Evolutionary conservation across 2,797 vertebrate species (phyloP).

Genomic region (Petrocephalus sullivani): DNA sequence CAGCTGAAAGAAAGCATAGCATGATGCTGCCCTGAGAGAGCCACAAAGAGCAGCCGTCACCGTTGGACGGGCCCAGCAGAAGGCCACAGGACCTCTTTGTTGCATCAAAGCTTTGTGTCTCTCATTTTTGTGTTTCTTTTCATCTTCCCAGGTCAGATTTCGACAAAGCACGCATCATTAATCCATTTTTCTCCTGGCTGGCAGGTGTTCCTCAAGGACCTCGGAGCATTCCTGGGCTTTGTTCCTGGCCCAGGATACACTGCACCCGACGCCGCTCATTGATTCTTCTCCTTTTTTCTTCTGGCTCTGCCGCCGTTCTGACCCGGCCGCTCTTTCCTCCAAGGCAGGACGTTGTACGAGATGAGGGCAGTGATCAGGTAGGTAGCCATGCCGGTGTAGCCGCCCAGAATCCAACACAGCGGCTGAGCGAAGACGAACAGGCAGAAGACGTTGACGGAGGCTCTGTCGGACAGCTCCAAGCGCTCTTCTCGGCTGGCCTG

Average conservation of each 20-base stretch:
- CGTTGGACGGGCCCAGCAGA: neutral
- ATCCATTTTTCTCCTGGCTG: neutral
- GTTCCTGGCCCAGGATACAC: neutral
- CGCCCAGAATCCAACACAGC: constrained; percentile 60
- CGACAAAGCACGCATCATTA: neutral
- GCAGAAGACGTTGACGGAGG: constrained; percentile 70
- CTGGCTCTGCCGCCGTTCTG: neutral
- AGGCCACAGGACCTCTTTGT: neutral
- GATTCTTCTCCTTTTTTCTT: constrained; percentile 38
- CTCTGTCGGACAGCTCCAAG: constrained; percentile 60
- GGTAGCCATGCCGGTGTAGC: constrained; percentile 62
- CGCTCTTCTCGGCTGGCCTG: constrained; percentile 51
- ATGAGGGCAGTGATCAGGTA: constrained; percentile 61
- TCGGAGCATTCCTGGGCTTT: neutral
- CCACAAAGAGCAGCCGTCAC: neutral
- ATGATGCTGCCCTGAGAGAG: neutral
- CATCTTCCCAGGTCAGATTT: neutral
- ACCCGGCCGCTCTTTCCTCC: constrained; percentile 37
- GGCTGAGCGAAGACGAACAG: constrained; percentile 71
- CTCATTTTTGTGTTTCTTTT: neutral
- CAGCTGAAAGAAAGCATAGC: neutral
- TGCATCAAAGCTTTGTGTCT: neutral
- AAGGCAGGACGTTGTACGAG: constrained; percentile 67
- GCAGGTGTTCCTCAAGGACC: neutral
- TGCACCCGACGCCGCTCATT: neutral